phyloP scores from a whole-genome alignment of 2,797 vertebrate species.

The Acridotheres tristis region DNA sequence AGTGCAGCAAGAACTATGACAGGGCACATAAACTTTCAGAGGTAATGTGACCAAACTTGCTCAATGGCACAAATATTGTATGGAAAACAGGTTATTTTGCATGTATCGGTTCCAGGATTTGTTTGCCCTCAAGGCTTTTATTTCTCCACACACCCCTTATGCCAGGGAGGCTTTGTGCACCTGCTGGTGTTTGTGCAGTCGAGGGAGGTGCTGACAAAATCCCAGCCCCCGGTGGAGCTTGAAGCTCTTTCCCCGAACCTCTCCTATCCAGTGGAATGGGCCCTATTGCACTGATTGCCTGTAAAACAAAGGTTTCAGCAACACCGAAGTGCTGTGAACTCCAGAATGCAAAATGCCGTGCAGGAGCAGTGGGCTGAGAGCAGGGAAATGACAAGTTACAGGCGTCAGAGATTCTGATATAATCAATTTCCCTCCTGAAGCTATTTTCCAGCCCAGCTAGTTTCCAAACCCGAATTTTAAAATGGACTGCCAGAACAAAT shows the following conservation, averaged over 20 bases:
- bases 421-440: conserved; percentile 48
- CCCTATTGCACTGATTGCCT: background rate
- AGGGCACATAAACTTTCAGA: conserved; percentile 91
- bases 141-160: background rate
- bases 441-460: conserved; percentile 55
- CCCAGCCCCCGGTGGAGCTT: background rate
- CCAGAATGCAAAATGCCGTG: background rate
- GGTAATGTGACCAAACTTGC: conserved; percentile 77
- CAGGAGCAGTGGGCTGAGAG: background rate
- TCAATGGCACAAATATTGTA: background rate
- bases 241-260: background rate
- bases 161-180: background rate
- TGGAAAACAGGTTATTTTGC: background rate
- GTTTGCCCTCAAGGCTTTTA: background rate
- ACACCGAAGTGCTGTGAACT: background rate
- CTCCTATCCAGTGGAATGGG: background rate
- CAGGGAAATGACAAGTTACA: background rate
- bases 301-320: background rate
- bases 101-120: background rate
- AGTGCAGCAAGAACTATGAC: conserved; percentile 92
- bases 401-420: background rate
- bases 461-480: conserved; percentile 29
- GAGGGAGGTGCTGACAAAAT: background rate
- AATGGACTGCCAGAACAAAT: conserved; percentile 36
- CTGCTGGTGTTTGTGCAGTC: background rate